Evolutionary conservation across 1,140 invertebrate species (phyloP).

Genomic region (Radopholus similis): DNA sequence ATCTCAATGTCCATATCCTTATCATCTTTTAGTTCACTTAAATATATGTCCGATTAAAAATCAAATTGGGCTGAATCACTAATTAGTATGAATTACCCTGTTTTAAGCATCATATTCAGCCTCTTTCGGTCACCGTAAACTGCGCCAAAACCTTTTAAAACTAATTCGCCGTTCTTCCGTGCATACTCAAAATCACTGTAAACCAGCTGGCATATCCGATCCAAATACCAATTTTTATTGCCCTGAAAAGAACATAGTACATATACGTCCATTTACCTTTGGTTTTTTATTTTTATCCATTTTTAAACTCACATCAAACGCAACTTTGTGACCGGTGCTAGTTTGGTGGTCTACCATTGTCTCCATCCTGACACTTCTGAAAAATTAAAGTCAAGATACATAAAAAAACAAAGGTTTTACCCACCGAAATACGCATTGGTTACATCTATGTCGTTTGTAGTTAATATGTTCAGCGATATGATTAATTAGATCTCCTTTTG

Average conservation of each 20-base stretch:
- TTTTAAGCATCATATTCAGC: neutral
- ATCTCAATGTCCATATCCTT: neutral
- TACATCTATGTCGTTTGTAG: constrained; percentile 15
- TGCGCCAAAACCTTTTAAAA: neutral
- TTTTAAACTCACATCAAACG: constrained; percentile 2
- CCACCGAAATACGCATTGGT: constrained; percentile 6
- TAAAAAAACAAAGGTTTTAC: no score
- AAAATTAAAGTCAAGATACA: neutral
- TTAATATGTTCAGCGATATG: constrained; percentile 10
- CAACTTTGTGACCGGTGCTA: neutral
- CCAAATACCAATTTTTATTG: constrained; percentile 17
- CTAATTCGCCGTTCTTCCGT: neutral
- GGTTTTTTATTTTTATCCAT: neutral
- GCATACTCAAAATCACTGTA: constrained; percentile 16
- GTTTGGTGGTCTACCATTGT: constrained; percentile 14
- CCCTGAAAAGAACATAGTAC: neutral
- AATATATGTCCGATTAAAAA: neutral
- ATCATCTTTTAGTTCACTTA: constrained; percentile 1
- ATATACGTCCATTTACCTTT: neutral
- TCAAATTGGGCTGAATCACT: neutral
- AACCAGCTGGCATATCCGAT: constrained; percentile 1
- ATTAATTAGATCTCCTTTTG: neutral
- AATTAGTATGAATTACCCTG: constrained; percentile 4
- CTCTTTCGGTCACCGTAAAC: neutral
- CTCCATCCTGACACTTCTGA: constrained; percentile 11